Evolutionary conservation across 1,140 invertebrate genomes (phyloP), one percentile per base, ranked within the genome.

Genomic region (Archegozetes longisetosus): DNA sequence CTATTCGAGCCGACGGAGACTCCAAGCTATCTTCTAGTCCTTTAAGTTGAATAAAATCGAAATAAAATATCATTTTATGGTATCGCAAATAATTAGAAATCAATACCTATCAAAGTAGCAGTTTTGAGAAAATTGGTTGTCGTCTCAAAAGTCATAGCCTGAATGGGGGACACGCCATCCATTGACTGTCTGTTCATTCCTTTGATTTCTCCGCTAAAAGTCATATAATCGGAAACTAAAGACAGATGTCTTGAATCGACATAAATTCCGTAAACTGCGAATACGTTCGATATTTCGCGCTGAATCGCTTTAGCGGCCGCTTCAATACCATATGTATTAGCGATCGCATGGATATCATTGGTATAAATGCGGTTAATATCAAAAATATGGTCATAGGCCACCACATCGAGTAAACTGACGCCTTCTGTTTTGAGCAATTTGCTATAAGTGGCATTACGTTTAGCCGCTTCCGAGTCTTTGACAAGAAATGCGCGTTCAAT

Each of bases 131-230:
- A 97, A 65, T 78, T 79, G 24, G 89, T 74, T 1, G 90, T 87
- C 1, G 90, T 90, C 74, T 98, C 95, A 68, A 95, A 99, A 2
- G 86, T 93, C 86, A 98, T 98, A 75, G 97, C 92, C 70, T 98
- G 95, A 1, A 99, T 72, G 6, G 64, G 65, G 2, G 93, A 98
- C 46, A 82, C 87, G 24, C 80, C 80, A 65, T 85, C 82, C 78
- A 99, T 91, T 4, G 88, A 89, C 68, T 80, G 82, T 27, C 94
- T 77, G 72, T 86, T 98, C 70, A 98, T 82, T 0, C 93, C 86
- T 68, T 84, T 81, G 67, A 87, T 95, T 12, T 74, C 75, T 0
- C 96, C 96, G 69, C 88, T 84, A 66, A 82, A 92, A 0, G 93
- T 98, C 94, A 99, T 98, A 70, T 96, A 98, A 74, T 98, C 94